Percentiles rank a stretch among this genome's conserved stretches.
These are phyloP conservation scores for Macrocentrus cingulum DNA, from an alignment of 1,140 invertebrate species.

Conservation along the genomic window DNA sequence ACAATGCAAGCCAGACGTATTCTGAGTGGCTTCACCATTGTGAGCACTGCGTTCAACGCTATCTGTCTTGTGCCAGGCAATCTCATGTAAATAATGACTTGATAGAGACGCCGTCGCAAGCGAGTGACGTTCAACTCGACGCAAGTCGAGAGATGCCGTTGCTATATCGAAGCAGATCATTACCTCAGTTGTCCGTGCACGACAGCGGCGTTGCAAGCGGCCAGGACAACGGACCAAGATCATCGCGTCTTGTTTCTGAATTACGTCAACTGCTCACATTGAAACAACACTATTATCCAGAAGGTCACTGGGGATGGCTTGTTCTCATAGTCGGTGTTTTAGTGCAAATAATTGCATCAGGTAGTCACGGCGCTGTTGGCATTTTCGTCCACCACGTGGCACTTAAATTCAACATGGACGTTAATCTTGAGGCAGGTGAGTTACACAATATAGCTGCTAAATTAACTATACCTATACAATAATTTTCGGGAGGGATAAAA, in stretches of 20 bases:
- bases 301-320: conserved; percentile 76
- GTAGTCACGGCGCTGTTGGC: conserved; percentile 65
- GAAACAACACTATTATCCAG: conserved; percentile 73
- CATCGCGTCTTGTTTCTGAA: conserved; percentile 54
- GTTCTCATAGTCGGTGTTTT: conserved; percentile 64
- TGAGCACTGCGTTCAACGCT: conserved; percentile 27
- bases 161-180: conserved; percentile 44
- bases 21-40: conserved; percentile 10
- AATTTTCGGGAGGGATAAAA: background rate
- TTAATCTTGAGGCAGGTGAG: conserved; percentile 61
- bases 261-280: conserved; percentile 64
- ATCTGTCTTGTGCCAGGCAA: background rate
- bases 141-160: conserved; percentile 27
- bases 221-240: conserved; percentile 46
- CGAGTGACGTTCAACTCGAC: background rate
- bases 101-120: background rate
- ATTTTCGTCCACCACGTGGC: conserved; percentile 60
- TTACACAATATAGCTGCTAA: conserved; percentile 5
- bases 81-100: background rate
- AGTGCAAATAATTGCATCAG: conserved; percentile 66
- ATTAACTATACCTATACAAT: background rate
- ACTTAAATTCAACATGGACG: conserved; percentile 56
- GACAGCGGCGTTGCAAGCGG: conserved; percentile 48
- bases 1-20: conserved; percentile 1
- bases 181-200: conserved; percentile 45